Evolutionary conservation across 2,888 invertebrate genomes (phyloP).

Genomic region (Torymus aiolomorphi): DNA sequence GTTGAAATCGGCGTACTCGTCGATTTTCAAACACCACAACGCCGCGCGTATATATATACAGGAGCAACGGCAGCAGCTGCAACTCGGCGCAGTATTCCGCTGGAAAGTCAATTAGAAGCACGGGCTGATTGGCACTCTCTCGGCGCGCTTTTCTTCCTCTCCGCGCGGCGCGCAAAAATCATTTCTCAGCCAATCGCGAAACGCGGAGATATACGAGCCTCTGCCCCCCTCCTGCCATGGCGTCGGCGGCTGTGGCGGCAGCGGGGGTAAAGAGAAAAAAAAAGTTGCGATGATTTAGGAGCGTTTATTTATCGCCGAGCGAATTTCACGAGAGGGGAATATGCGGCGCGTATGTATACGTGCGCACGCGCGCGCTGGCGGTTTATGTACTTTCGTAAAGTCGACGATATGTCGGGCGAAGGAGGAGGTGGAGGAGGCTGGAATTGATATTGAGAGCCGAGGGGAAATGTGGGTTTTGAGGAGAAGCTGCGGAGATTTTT

Average conservation of each 20-base stretch:
- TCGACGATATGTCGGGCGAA: neutral
- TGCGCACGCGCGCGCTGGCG: slow-evolving; percentile 1
- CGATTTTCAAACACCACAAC: too few species aligned
- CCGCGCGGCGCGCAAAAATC: slow-evolving; percentile 29
- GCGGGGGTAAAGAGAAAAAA: slow-evolving; percentile 5
- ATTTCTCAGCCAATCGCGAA: slow-evolving; percentile 35
- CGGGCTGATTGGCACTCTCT: slow-evolving; percentile 34
- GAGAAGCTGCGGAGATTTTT: too few species aligned
- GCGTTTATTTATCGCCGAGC: slow-evolving; percentile 53
- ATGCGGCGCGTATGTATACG: neutral
- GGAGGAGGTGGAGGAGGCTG: neutral
- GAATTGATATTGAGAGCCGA: too few species aligned
- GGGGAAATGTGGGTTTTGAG: too few species aligned
- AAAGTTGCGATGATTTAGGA: slow-evolving; percentile 53
- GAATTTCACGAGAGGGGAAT: slow-evolving; percentile 24
- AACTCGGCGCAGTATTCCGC: slow-evolving; percentile 1
- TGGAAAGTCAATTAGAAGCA: slow-evolving; percentile 53
- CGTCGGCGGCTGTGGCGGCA: slow-evolving; percentile 29
- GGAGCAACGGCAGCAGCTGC: neutral
- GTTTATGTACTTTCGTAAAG: slow-evolving; percentile 45
- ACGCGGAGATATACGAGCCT: slow-evolving; percentile 22
- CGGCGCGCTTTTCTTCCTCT: slow-evolving; percentile 10
- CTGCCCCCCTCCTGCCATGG: slow-evolving; percentile 9
- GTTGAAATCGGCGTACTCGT: too few species aligned
- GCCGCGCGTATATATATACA: too few species aligned